These are phyloP conservation scores for Leptobrachium ailaonicum DNA, from an alignment of 2,113 vertebrate genomes.

Conservation along the genomic window DNA sequence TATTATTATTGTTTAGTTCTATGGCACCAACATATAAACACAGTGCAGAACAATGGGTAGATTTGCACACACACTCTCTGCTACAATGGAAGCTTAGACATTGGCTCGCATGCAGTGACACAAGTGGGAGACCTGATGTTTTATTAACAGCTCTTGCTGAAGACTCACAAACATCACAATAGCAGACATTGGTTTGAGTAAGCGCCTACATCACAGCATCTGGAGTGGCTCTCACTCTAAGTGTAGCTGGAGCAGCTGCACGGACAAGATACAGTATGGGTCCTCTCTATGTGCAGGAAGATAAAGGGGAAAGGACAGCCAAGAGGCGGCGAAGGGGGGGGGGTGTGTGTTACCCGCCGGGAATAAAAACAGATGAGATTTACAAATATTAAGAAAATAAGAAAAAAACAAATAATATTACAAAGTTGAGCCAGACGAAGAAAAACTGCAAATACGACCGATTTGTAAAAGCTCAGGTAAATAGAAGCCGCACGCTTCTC, in stretches of 20 bases:
- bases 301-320: neutral
- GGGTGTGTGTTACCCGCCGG: neutral
- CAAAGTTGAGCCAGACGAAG: slow-evolving; percentile 3
- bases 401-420: neutral
- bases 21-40: no score
- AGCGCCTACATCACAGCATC: slow-evolving; percentile 21
- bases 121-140: neutral
- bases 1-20: no score
- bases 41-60: no score
- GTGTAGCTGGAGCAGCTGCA: slow-evolving; percentile 21
- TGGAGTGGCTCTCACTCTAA: slow-evolving; percentile 19
- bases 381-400: neutral
- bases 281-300: neutral
- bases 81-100: neutral
- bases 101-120: neutral
- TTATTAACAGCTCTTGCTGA: slow-evolving; percentile 17
- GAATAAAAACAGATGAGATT: slow-evolving; percentile 32
- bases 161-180: neutral
- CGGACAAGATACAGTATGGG: neutral
- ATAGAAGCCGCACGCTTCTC: no score
- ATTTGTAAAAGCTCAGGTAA: no score
- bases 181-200: slow-evolving; percentile 1
- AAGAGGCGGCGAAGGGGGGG: neutral
- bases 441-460: no score
- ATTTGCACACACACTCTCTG: no score